phyloP scores from a whole-genome alignment of 2,888 invertebrate species.

The Caenorhabditis macrosperma region DNA sequence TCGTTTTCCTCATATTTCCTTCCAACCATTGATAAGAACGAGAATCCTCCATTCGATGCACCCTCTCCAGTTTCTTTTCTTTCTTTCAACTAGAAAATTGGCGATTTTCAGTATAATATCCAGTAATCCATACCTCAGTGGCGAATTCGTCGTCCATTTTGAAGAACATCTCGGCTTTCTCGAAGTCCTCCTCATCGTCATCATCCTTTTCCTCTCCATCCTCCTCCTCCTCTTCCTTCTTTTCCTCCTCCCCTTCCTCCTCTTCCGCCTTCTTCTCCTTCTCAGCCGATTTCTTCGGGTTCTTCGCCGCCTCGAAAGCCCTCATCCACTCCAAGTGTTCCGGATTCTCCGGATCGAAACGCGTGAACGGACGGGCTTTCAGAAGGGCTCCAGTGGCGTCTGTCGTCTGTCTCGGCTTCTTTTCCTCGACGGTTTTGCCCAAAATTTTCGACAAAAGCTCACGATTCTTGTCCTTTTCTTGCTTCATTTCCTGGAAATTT shows the following conservation, averaged over 20 bases:
- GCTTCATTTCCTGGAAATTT: slow-evolving; percentile 52
- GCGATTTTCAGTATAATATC: no score
- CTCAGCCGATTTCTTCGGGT: slow-evolving; percentile 27
- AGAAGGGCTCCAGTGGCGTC: slow-evolving; percentile 19
- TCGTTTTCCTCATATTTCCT: slow-evolving; percentile 35
- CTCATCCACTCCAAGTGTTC: slow-evolving; percentile 75
- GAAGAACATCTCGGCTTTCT: slow-evolving; percentile 58
- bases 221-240: slow-evolving; percentile 1
- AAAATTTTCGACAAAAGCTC: slow-evolving; percentile 70
- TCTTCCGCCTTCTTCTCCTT: slow-evolving; percentile 5
- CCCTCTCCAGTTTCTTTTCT: slow-evolving; percentile 15
- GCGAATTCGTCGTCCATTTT: slow-evolving; percentile 69
- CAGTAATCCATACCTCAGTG: slow-evolving; percentile 52
- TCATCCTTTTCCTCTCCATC: slow-evolving; percentile 26
- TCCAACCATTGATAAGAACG: slow-evolving; percentile 63
- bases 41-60: slow-evolving; percentile 41
- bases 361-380: slow-evolving; percentile 59
- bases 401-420: slow-evolving; percentile 56
- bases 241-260: slow-evolving; percentile 14
- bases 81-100: slow-evolving; percentile 48
- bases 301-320: slow-evolving; percentile 45
- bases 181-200: slow-evolving; percentile 22
- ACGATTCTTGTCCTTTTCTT: slow-evolving; percentile 67
- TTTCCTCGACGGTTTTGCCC: slow-evolving; percentile 64
- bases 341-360: slow-evolving; percentile 73